phyloP scores from a whole-genome alignment of 2,888 invertebrate genomes.

The Microctonus brassicae region DNA sequence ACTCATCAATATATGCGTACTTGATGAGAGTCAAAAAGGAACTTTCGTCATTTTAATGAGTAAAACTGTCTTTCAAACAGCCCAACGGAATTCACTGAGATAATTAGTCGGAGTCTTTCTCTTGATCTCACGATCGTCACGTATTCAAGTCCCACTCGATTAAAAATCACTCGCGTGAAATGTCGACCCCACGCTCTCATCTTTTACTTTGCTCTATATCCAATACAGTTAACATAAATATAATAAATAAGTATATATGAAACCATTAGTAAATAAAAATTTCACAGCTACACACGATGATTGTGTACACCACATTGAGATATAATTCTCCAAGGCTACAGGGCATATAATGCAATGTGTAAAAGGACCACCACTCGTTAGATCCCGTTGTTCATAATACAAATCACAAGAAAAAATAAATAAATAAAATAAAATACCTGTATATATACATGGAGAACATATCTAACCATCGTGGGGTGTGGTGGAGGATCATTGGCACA shows the following conservation, averaged over 20 bases:
- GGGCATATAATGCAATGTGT: not conserved
- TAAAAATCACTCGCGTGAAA: slow-evolving; percentile 16
- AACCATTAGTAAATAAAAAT: not conserved
- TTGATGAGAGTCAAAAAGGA: slow-evolving; percentile 15
- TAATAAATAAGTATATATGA: not conserved
- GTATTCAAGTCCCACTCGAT: slow-evolving; percentile 24
- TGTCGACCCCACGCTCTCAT: not conserved
- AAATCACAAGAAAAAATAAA: not conserved
- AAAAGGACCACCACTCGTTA: slow-evolving; percentile 38
- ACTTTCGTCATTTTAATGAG: slow-evolving; percentile 28
- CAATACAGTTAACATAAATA: not conserved
- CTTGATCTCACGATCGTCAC: slow-evolving; percentile 5
- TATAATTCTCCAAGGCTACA: not conserved
- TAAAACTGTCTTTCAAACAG: not conserved
- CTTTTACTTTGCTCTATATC: not conserved
- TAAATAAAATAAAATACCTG: slow-evolving; percentile 6
- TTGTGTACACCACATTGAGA: not conserved
- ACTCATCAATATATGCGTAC: slow-evolving; percentile 24
- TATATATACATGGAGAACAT: not conserved
- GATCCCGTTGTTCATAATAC: slow-evolving; percentile 38
- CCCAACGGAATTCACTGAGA: slow-evolving; percentile 18
- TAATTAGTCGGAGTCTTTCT: slow-evolving; percentile 15
- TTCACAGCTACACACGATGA: not conserved
- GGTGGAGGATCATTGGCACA: slow-evolving; percentile 1
- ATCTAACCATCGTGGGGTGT: slow-evolving; percentile 22